Percentiles rank a stretch among this genome's conserved stretches.
phyloP scores from a whole-genome alignment of 2,888 invertebrate species.

The Agonopterix subpropinquella region DNA sequence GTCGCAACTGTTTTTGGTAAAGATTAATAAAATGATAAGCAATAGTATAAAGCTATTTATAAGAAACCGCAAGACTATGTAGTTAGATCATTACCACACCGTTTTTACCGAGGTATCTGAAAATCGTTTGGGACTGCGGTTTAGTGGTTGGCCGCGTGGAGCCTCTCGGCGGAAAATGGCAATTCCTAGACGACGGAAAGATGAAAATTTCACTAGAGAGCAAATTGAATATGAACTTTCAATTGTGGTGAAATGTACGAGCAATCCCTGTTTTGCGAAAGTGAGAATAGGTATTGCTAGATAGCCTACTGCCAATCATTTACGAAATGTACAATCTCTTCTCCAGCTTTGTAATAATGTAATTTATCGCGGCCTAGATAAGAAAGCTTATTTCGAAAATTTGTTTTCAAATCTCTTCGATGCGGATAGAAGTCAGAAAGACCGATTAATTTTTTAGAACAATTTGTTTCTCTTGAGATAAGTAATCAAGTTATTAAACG shows the following conservation, averaged over 20 bases:
- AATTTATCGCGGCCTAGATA: too few species aligned
- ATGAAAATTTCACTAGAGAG: constrained; percentile 40
- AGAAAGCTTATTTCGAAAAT: too few species aligned
- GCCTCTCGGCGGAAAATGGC: constrained; percentile 9
- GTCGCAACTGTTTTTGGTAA: not conserved
- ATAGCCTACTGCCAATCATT: too few species aligned
- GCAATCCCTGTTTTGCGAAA: constrained; percentile 20
- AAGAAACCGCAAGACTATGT: constrained; percentile 18
- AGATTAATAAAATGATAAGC: not conserved
- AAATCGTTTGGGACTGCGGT: constrained; percentile 37
- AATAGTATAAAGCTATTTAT: constrained; percentile 16
- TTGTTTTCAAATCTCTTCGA: too few species aligned
- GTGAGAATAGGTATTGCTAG: not conserved
- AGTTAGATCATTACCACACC: constrained; percentile 24
- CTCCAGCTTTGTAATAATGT: too few species aligned
- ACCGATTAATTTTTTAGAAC: too few species aligned
- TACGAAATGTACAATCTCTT: too few species aligned
- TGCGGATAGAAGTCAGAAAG: too few species aligned
- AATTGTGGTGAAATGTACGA: constrained; percentile 35
- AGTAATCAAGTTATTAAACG: too few species aligned
- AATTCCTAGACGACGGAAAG: constrained; percentile 19
- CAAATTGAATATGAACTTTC: constrained; percentile 57
- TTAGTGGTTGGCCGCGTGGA: constrained; percentile 29
- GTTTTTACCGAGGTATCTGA: constrained; percentile 28
- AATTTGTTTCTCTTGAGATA: too few species aligned